Evolutionary conservation across 1,140 invertebrate genomes (phyloP), one percentile per base, ranked within the genome.

Genomic region (Ptiloglossa arizonensis): DNA sequence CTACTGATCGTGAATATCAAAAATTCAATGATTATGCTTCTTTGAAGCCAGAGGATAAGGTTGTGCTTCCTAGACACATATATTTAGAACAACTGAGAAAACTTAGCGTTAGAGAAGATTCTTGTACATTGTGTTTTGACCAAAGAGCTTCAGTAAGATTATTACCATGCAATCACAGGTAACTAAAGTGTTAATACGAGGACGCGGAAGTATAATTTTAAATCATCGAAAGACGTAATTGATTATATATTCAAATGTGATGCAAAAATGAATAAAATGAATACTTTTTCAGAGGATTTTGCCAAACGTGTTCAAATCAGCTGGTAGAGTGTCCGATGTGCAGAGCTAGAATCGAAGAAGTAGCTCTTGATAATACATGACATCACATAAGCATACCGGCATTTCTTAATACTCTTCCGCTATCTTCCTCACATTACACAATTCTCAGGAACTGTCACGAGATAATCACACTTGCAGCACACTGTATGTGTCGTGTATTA

Each of bases 241-340:
- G 41, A 41, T 41, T 41, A 41, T 11, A 13, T 41, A 41, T 41
- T 41, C 9, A 41, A 41, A 13, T 41, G 41, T 41, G n/a, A n/a
- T n/a, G 11, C 9, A 11, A 11, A 41, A 13, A 41, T 41, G 41
- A n/a, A n/a, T n/a, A 72, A 73, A 80, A 78, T 54, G 22, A 27
- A 69, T 57, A 73, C 15, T 88, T 81, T 85, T 94, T 95, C 93
- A 97, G 97, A 82, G 97, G 97, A 54, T 98, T 98, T 92, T 98
- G 97, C 92, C 93, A 94, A 66, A 93, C 94, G 5, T 98, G 97
- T 94, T 95, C 96, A 11, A 93, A 95, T 60, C 95, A 96, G 88
- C 87, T 98, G 73, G 94, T 95, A 75, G 95, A 95, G 74, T 98
- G 97, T 92, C 97, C 97, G n/a, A 95, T 98, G 94, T 98, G 97